Conservation (phyloP, 2,797 vertebrate species). For the Lepilemur ruficaudatus region DNA sequence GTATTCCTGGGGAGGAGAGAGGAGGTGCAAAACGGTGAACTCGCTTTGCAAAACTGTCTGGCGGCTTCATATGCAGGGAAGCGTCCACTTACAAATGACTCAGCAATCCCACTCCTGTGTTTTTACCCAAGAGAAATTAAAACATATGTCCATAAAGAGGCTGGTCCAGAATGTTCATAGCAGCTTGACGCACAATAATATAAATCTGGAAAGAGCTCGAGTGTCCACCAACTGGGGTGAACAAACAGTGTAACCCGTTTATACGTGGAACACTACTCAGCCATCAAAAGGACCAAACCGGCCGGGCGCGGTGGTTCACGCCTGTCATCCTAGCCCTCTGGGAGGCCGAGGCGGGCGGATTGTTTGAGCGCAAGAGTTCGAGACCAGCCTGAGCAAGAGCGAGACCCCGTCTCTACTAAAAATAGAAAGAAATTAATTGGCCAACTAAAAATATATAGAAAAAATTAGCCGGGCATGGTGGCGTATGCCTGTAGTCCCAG, state of each 20-base stretch:
- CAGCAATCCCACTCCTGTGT: constrained; percentile 17
- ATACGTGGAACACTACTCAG: constrained; percentile 24
- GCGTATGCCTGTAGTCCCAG: too few relatives aligned
- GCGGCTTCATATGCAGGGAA: not conserved
- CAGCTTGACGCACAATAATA: not conserved
- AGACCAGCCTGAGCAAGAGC: too few relatives aligned
- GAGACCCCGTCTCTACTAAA: too few relatives aligned
- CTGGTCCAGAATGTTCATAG: not conserved
- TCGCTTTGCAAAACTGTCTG: constrained; percentile 34
- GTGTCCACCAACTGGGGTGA: not conserved
- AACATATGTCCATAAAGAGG: constrained; percentile 26
- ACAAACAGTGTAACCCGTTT: not conserved
- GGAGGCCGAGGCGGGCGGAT: too few relatives aligned
- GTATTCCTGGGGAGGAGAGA: not conserved
- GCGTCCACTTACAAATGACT: constrained; percentile 12
- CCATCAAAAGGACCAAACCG: not conserved
- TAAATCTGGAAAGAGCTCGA: constrained; percentile 2
- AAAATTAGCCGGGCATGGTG: too few relatives aligned
- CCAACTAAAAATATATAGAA: too few relatives aligned
- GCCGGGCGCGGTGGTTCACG: too few relatives aligned
- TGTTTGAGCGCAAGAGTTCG: too few relatives aligned
- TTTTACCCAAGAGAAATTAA: constrained; percentile 6
- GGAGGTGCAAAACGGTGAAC: not conserved
- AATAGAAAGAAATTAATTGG: too few relatives aligned
- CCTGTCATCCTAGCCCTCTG: too few relatives aligned